phyloP scores from a whole-genome alignment of 2,797 vertebrate species.

The Mus spretus region DNA sequence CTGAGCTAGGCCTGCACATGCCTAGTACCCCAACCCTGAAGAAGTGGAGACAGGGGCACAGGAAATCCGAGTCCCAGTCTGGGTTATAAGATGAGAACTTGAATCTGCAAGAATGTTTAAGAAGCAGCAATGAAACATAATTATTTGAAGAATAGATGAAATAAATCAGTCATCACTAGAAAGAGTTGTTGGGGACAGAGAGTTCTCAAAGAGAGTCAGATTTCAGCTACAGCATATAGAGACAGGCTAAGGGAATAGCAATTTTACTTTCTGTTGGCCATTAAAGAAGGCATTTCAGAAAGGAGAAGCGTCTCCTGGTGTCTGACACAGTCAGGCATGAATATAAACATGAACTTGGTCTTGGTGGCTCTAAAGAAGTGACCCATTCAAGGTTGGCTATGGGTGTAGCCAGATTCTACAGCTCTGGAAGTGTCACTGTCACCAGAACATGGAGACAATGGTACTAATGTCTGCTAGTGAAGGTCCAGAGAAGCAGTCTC shows the following conservation, averaged over 20 bases:
- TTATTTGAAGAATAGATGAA: background rate
- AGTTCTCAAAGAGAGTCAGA: background rate
- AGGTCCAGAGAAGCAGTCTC: background rate
- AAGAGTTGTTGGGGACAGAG: background rate
- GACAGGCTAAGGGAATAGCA: background rate
- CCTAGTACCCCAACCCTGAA: background rate
- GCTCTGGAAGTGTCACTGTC: background rate
- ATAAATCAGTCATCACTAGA: background rate
- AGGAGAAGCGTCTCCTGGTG: background rate
- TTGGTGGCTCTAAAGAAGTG: background rate
- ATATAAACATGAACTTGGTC: background rate
- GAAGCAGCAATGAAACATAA: background rate
- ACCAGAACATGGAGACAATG: background rate
- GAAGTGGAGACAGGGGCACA: background rate
- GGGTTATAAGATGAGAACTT: background rate
- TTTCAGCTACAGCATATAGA: background rate
- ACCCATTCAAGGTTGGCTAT: background rate
- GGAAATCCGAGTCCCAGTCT: background rate
- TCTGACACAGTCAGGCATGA: background rate
- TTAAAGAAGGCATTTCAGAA: background rate
- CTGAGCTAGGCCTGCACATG: background rate
- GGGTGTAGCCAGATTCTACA: background rate
- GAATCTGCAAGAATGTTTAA: background rate
- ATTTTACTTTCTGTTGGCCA: constrained; percentile 28
- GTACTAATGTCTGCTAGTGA: background rate